A percentile compares a stretch with the other conserved stretches of the same genome.
These are phyloP conservation scores for Merodon equestris DNA, from an alignment of 2,888 invertebrate species.

Conservation along the genomic window DNA sequence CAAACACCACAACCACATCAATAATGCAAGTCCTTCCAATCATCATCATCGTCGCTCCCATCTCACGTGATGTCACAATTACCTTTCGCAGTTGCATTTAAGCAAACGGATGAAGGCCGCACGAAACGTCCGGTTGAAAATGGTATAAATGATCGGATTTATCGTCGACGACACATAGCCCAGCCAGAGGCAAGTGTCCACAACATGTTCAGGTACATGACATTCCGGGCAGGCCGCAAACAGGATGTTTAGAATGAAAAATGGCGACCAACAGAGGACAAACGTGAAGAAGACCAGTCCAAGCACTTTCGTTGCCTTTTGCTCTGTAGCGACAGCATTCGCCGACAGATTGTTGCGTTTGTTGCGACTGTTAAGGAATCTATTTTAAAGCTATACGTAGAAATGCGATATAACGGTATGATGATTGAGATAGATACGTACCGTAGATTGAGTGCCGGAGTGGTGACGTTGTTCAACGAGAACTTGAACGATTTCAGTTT, in stretches of 20 bases:
- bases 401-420: neutral
- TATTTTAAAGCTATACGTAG: constrained; percentile 74
- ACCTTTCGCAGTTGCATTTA: constrained; percentile 88
- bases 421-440: constrained; percentile 67
- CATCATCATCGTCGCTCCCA: no score
- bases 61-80: constrained; percentile 69
- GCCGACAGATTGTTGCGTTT: constrained; percentile 86
- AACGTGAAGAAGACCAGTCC: constrained; percentile 96
- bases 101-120: constrained; percentile 89
- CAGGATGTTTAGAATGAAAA: constrained; percentile 92
- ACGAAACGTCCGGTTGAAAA: constrained; percentile 93
- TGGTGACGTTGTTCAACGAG: constrained; percentile 82
- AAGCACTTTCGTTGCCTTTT: constrained; percentile 93
- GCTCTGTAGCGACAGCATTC: constrained; percentile 93
- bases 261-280: constrained; percentile 95
- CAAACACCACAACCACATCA: neutral
- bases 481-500: constrained; percentile 82
- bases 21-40: neutral
- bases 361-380: constrained; percentile 85
- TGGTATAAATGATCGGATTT: constrained; percentile 95
- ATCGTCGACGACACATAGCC: constrained; percentile 95
- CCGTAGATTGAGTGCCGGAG: constrained; percentile 82
- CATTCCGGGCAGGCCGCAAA: constrained; percentile 91
- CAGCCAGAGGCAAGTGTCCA: constrained; percentile 92
- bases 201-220: constrained; percentile 84